These are phyloP conservation scores for Prunella himalayana DNA, from an alignment of 2,113 vertebrate species.

Conservation along the genomic window DNA sequence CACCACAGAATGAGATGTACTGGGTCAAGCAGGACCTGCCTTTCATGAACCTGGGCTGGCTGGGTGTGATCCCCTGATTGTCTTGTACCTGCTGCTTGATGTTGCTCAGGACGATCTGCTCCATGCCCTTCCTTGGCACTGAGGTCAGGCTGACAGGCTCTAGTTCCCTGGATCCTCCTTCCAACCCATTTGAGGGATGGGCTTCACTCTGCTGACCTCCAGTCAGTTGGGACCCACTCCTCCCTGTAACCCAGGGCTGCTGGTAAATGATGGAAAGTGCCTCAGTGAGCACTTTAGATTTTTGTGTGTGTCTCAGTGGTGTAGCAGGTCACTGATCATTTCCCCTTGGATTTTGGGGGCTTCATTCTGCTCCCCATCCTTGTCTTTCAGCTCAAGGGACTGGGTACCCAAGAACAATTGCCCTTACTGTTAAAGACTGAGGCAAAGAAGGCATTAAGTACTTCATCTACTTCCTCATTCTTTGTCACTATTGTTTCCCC, in stretches of 20 bases:
- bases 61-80: background rate
- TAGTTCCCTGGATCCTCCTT: background rate
- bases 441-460: background rate
- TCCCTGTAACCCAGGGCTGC: background rate
- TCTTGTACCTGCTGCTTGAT: rapidly evolving
- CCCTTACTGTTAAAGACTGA: background rate
- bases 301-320: background rate
- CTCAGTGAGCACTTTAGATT: background rate
- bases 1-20: background rate
- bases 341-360: background rate
- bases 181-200: background rate
- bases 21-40: background rate
- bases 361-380: background rate
- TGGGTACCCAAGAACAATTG: background rate
- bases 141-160: background rate
- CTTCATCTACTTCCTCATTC: background rate
- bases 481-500: background rate
- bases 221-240: background rate
- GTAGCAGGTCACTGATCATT: background rate
- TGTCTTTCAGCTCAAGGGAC: background rate
- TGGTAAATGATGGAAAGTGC: background rate
- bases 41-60: background rate
- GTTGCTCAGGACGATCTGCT: background rate
- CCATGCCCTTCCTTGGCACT: background rate
- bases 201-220: background rate